Evolutionary conservation across 2,113 vertebrate genomes (phyloP), one percentile per base, ranked within the genome.

Genomic region (Nycticorax nycticorax): DNA sequence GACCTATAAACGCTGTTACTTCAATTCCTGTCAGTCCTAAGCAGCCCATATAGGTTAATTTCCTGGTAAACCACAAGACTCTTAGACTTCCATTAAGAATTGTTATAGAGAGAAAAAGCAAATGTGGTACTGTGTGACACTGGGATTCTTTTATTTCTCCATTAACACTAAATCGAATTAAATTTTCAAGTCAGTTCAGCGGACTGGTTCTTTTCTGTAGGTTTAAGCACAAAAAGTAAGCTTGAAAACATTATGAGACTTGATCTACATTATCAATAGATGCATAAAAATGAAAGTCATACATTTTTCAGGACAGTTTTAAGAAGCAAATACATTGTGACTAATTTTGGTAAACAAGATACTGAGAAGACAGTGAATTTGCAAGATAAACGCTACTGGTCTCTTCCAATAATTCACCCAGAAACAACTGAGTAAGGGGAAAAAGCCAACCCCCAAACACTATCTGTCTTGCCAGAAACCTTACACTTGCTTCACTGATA

Each of bases 121-220:
- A 91, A 57, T 6, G 8, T 6, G 3, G 10, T n/a, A 17, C 4
- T 30, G 4, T 50, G 28, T 0, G 1, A 78, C 13, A 87, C 6
- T 2, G 3, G 41, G 12, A 78, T 72, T 52, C 33, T 63, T 71
- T 41, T 4, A 19, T n/a, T 74, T 50, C 28, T 76, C 18, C 41
- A 14, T 32, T 21, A 87, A 52, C 20, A 67, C 32, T 67, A 17
- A 64, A 52, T 39, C 30, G 19, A 76, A 77, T 27, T 52, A 30
- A 21, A 56, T 64, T 92, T 45, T 81, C 45, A 85, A 56, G n/a
- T 47, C 2, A 68, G 12, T 53, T 85, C n/a, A 78, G 30, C 9
- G 32, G 14, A n/a, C 19, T 64, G 6, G 5, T 24, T 81, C 16
- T 77, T 92, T 81, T 63, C 26, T 78, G 12, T 39, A 33, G 12